Conservation (phyloP, 2,888 invertebrate species). For the Aradus depressus region DNA sequence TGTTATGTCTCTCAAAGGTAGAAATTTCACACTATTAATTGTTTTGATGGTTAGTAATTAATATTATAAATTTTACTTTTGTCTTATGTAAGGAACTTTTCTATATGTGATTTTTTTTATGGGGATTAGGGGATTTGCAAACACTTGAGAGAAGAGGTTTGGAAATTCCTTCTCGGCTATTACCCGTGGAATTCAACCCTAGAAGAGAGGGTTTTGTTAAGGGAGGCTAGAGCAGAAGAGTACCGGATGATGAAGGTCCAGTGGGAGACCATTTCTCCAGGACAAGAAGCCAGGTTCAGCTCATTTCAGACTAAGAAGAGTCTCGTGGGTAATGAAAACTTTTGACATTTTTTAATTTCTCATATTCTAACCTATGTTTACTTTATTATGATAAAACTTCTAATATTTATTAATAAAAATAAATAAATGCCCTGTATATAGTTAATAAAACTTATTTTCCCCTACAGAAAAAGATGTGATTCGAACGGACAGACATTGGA, state of each 20-base stretch:
- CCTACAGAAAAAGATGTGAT: conserved; percentile 87
- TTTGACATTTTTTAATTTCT: background rate
- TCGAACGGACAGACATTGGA: conserved; percentile 81
- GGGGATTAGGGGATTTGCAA: conserved; percentile 72
- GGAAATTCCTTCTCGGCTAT: conserved; percentile 90
- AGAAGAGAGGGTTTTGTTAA: conserved; percentile 53
- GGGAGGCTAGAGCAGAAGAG: conserved; percentile 65
- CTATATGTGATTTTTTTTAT: too few species aligned
- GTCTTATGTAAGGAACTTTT: too few species aligned
- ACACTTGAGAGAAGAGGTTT: conserved; percentile 67
- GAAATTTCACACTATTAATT: too few species aligned
- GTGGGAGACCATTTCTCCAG: conserved; percentile 80
- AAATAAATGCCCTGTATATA: background rate
- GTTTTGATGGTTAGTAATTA: too few species aligned
- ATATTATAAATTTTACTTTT: conserved; percentile 4
- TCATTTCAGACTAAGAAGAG: conserved; percentile 83
- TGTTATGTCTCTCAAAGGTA: too few species aligned
- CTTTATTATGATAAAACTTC: background rate
- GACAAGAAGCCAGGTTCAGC: conserved; percentile 78
- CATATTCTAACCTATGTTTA: background rate
- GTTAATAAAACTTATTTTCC: background rate
- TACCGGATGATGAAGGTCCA: conserved; percentile 94
- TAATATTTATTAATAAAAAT: background rate
- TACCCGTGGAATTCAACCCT: conserved; percentile 73
- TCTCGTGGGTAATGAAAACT: conserved; percentile 52